These are phyloP conservation scores for Engystomops pustulosus DNA, from an alignment of 2,113 vertebrate genomes.

Conservation along the genomic window DNA sequence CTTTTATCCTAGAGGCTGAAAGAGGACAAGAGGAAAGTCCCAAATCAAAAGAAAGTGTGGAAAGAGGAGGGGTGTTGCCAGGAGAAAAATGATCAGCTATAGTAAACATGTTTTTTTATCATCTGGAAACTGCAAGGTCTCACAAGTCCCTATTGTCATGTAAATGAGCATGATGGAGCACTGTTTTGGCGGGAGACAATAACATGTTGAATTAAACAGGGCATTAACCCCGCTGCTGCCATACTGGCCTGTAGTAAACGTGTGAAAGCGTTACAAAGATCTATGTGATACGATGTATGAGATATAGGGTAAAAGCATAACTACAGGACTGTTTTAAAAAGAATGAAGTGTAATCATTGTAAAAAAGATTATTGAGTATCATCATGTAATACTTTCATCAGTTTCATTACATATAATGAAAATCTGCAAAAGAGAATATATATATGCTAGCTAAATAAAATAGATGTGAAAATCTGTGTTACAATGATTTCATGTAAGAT, in stretches of 20 bases:
- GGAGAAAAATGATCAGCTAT: conserved; percentile 18
- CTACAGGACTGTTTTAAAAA: background rate
- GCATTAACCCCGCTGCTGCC: conserved; percentile 26
- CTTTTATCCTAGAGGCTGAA: background rate
- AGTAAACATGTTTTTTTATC: conserved; percentile 54
- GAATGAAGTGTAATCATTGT: background rate
- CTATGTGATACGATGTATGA: background rate
- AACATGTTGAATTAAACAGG: conserved; percentile 40
- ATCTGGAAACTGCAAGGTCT: conserved; percentile 68
- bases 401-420: too few relatives aligned
- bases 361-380: background rate
- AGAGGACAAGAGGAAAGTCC: background rate
- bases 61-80: background rate
- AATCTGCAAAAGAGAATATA: too few relatives aligned
- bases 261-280: background rate
- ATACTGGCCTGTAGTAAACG: background rate
- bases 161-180: conserved; percentile 63
- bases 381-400: background rate
- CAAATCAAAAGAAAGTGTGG: background rate
- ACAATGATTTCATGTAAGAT: background rate
- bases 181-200: conserved; percentile 29
- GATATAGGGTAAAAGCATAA: background rate
- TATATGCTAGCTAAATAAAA: too few relatives aligned
- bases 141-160: conserved; percentile 72
- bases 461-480: too few relatives aligned